Conservation (phyloP, 2,888 invertebrate genomes). For the Aricia artaxerxes region DNA sequence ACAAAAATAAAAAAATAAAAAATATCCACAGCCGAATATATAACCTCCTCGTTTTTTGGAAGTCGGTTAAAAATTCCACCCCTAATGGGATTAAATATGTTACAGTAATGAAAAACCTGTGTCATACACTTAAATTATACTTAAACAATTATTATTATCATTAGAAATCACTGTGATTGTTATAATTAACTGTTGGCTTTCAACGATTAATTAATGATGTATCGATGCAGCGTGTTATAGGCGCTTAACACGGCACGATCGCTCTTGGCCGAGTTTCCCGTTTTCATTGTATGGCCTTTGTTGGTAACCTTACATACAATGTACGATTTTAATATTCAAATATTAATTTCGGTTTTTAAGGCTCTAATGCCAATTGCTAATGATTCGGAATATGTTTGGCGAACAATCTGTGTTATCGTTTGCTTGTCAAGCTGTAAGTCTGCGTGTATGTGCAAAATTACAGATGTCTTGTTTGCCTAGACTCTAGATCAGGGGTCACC, state of each 20-base stretch:
- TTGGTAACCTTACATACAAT: not conserved
- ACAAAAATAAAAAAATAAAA: no score
- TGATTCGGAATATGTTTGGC: not conserved
- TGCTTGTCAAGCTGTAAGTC: not conserved
- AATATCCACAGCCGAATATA: no score
- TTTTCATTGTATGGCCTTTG: slow-evolving; percentile 20
- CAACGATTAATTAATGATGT: slow-evolving; percentile 3
- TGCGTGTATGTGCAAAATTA: not conserved
- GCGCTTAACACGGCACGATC: slow-evolving; percentile 32
- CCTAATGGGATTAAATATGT: no score
- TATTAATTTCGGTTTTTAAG: not conserved
- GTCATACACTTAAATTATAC: no score
- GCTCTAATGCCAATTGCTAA: not conserved
- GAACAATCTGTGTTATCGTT: not conserved
- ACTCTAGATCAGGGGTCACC: no score
- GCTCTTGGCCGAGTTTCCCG: slow-evolving; percentile 38
- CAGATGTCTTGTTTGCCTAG: not conserved
- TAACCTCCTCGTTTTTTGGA: no score
- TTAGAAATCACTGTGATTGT: not conserved
- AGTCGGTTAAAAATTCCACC: no score
- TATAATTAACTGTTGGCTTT: not conserved
- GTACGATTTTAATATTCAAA: not conserved
- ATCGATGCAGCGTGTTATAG: slow-evolving; percentile 31
- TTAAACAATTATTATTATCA: no score
- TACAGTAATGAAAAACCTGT: no score